Evolutionary conservation across 1,140 invertebrate genomes (phyloP).

Genomic region (Drosophila santomea): DNA sequence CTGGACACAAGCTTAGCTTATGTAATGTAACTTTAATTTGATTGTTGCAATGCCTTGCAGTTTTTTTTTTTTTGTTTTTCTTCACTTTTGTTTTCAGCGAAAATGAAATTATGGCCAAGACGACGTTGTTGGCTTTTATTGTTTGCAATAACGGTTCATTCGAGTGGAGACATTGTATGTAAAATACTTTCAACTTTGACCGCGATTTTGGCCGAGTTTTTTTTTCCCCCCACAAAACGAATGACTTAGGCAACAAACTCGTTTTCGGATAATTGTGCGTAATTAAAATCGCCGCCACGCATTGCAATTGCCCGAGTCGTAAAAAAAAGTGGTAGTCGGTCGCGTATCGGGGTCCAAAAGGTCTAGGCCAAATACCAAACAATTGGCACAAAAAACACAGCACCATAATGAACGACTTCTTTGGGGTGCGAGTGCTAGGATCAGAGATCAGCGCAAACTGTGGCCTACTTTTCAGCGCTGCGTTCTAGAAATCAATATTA

Average conservation of each 20-base stretch:
- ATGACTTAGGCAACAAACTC: conserved; percentile 81
- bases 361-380: conserved; percentile 23
- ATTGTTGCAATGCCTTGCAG: conserved; percentile 81
- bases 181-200: conserved; percentile 76
- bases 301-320: conserved; percentile 38
- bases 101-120: conserved; percentile 62
- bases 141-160: conserved; percentile 33
- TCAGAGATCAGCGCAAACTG: background rate
- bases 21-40: conserved; percentile 81
- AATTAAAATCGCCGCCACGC: conserved; percentile 42
- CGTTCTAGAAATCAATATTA: background rate
- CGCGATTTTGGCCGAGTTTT: conserved; percentile 39
- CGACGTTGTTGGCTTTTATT: conserved; percentile 14
- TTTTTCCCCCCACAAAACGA: conserved; percentile 33
- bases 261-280: conserved; percentile 47
- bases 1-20: conserved; percentile 47
- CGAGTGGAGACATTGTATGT: conserved; percentile 21
- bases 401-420: background rate
- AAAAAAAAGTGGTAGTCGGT: conserved; percentile 2
- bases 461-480: background rate
- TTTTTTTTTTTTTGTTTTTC: conserved; percentile 39
- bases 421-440: background rate
- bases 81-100: conserved; percentile 23
- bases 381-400: background rate
- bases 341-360: conserved; percentile 12